These are phyloP conservation scores for Catocala sponsa DNA, from an alignment of 2,888 invertebrate genomes.

Conservation along the genomic window DNA sequence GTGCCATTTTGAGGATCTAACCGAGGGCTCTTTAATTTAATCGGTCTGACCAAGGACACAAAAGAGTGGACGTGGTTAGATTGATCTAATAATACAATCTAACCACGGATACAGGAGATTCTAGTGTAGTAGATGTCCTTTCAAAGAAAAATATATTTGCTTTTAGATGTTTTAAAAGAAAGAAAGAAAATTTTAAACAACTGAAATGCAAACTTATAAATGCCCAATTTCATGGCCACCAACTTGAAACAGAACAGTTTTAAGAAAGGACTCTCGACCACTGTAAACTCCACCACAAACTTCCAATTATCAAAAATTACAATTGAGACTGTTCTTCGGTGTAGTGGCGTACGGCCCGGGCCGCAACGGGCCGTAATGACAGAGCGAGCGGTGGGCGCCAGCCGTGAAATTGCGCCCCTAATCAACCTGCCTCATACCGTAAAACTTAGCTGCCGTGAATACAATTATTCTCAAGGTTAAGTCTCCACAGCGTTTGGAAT, in stretches of 20 bases:
- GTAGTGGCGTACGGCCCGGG: constrained; percentile 6
- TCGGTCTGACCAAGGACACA: no score
- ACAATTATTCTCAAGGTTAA: constrained; percentile 50
- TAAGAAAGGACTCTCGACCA: not conserved
- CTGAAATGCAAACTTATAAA: not conserved
- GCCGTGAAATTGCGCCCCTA: constrained; percentile 51
- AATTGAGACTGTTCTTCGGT: constrained; percentile 3
- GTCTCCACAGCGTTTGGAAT: no score
- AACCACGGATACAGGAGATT: no score
- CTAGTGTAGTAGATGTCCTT: no score
- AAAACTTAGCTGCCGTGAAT: constrained; percentile 55
- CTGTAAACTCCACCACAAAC: constrained; percentile 5
- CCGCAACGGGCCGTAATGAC: constrained; percentile 10
- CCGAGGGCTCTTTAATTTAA: no score
- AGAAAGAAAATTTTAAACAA: not conserved
- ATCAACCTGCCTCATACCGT: constrained; percentile 44
- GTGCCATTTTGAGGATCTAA: no score
- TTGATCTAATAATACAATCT: no score
- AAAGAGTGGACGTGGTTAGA: no score
- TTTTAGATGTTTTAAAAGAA: not conserved
- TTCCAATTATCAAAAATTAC: constrained; percentile 19
- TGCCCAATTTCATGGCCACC: not conserved
- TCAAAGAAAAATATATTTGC: not conserved
- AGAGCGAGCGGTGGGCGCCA: constrained; percentile 26
- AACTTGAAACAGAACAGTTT: not conserved